A percentile compares a stretch with the other conserved stretches of the same genome.
Conservation (phyloP, 2,888 invertebrate species). For the Anoplius nigerrimus region DNA sequence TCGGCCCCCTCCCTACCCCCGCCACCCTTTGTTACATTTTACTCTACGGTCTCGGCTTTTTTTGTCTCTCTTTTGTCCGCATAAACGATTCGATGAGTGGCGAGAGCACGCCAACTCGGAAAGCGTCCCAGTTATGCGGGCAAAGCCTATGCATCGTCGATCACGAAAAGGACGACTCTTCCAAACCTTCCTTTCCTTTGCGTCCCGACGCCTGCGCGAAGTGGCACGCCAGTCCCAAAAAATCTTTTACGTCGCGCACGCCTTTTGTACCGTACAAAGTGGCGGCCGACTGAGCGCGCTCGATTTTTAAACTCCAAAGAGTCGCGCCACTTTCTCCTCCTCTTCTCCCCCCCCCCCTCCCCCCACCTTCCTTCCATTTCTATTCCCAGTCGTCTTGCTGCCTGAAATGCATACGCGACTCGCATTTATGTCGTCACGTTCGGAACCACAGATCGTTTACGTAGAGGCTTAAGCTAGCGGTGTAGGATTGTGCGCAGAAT, state of each 20-base stretch:
- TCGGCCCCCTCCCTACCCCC: background rate
- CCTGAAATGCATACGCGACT: too few species aligned
- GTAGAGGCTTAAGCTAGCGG: too few species aligned
- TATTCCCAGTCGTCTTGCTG: too few species aligned
- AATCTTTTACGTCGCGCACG: too few species aligned
- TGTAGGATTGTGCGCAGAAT: too few species aligned
- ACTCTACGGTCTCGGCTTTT: background rate
- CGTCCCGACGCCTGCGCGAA: slow-evolving; percentile 2
- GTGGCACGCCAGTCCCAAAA: background rate
- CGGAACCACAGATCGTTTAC: too few species aligned
- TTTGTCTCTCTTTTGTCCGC: slow-evolving; percentile 12
- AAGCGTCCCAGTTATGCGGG: slow-evolving; percentile 30
- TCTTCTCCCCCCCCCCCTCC: too few species aligned
- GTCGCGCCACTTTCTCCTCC: too few species aligned
- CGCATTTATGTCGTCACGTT: too few species aligned
- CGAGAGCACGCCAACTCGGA: slow-evolving; percentile 23
- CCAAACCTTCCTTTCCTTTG: slow-evolving; percentile 3
- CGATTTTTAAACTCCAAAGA: background rate
- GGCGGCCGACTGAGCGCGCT: too few species aligned
- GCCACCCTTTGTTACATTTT: background rate
- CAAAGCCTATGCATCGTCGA: slow-evolving; percentile 42
- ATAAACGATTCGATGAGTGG: slow-evolving; percentile 29
- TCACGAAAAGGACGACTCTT: slow-evolving; percentile 29
- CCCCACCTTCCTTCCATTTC: too few species aligned
- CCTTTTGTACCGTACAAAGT: too few species aligned